Conservation (phyloP, 2,888 invertebrate genomes). For the Nomada fabriciana region DNA sequence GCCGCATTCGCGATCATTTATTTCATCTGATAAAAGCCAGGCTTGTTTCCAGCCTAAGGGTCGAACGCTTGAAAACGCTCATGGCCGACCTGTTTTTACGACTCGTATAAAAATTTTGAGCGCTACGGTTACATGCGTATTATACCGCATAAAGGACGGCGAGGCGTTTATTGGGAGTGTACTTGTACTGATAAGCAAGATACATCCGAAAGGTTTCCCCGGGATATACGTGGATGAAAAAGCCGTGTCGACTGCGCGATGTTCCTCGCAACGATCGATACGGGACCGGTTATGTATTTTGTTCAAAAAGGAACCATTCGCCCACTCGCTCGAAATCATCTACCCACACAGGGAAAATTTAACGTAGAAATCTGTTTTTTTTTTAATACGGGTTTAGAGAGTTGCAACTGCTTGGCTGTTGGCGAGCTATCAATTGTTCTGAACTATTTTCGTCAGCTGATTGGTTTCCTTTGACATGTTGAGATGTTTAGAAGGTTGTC, state of each 20-base stretch:
- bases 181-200: slow-evolving; percentile 41
- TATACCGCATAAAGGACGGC: slow-evolving; percentile 26
- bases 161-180: slow-evolving; percentile 37
- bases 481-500: too few species aligned
- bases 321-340: slow-evolving; percentile 33
- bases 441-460: too few species aligned
- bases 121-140: slow-evolving; percentile 9
- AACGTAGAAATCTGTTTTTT: not conserved
- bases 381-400: slow-evolving; percentile 20
- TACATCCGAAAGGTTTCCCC: slow-evolving; percentile 20
- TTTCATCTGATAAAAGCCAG: not conserved
- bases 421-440: too few species aligned
- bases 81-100: slow-evolving; percentile 39
- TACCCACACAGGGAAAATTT: not conserved
- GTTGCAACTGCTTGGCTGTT: too few species aligned
- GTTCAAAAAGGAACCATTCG: slow-evolving; percentile 45
- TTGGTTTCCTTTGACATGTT: too few species aligned
- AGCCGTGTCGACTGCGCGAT: slow-evolving; percentile 46
- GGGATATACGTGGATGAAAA: slow-evolving; percentile 40
- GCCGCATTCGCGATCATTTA: not conserved
- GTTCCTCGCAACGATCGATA: slow-evolving; percentile 54
- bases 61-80: slow-evolving; percentile 31
- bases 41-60: slow-evolving; percentile 18
- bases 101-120: slow-evolving; percentile 35
- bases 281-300: slow-evolving; percentile 48